phyloP scores from a whole-genome alignment of 2,113 vertebrate species.

The Bubo scandiacus region DNA sequence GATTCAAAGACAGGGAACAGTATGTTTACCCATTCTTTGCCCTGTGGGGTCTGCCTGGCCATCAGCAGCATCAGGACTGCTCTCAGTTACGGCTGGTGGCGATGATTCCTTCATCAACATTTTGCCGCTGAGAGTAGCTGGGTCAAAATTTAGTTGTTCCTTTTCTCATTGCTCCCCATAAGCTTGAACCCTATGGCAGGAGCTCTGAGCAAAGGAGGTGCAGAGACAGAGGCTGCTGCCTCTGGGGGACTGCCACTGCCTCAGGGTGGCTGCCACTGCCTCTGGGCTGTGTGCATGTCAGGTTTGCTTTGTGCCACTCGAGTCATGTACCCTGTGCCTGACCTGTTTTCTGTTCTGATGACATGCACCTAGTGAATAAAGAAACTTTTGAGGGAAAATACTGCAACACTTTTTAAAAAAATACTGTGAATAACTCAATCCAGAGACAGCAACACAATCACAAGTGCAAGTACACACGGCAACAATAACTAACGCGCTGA shows the following conservation, averaged over 20 bases:
- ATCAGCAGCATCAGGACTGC: background rate
- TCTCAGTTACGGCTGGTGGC: background rate
- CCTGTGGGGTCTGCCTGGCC: background rate
- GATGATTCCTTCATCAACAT: background rate
- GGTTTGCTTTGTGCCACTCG: background rate
- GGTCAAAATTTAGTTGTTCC: background rate
- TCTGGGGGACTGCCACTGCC: background rate
- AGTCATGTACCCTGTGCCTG: rapidly evolving
- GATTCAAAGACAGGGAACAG: background rate
- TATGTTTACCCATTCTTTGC: background rate
- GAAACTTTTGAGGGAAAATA: background rate
- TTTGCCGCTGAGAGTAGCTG: background rate
- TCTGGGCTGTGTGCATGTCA: background rate
- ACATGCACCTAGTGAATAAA: background rate
- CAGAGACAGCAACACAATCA: background rate
- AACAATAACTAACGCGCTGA: background rate
- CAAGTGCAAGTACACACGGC: background rate
- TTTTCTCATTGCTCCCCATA: background rate
- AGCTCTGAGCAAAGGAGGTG: background rate
- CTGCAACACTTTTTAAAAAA: background rate
- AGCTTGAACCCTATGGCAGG: background rate
- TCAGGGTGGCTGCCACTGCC: background rate
- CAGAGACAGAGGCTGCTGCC: background rate
- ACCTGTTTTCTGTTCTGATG: background rate
- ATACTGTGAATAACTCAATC: background rate